Conservation (phyloP, 35 echinoderm and acorn worm species). For the Apostichopus californicus region DNA sequence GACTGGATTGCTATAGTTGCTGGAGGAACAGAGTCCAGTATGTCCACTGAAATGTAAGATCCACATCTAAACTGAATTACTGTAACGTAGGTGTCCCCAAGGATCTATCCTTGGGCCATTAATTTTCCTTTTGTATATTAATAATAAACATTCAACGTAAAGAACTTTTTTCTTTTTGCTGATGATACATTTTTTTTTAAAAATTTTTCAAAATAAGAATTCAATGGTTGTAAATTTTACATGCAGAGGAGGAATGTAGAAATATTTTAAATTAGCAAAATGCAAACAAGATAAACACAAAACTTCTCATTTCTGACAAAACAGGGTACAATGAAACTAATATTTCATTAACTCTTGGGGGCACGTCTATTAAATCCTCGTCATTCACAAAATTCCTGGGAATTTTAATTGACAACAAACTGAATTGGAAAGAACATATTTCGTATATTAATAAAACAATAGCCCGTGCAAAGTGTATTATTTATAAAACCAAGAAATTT, state of each 20-base stretch:
- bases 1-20: neutral
- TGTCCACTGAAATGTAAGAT: neutral
- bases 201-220: neutral
- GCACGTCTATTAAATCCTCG: neutral
- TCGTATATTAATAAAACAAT: conserved; percentile 5
- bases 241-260: neutral
- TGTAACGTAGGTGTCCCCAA: conserved; percentile 7
- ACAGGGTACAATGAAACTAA: neutral
- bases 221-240: neutral
- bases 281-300: neutral
- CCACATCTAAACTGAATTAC: neutral
- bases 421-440: neutral
- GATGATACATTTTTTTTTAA: neutral
- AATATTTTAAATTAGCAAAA: neutral
- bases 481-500: neutral
- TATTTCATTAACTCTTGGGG: neutral
- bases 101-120: conserved; percentile 1
- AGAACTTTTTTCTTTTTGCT: neutral
- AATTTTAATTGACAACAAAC: conserved; percentile 7
- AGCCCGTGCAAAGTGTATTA: neutral
- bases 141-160: neutral
- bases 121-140: neutral
- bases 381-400: neutral
- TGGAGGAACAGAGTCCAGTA: conserved; percentile 4
- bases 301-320: neutral